phyloP scores from a whole-genome alignment of 2,113 vertebrate genomes.

The Mellivora capensis region DNA sequence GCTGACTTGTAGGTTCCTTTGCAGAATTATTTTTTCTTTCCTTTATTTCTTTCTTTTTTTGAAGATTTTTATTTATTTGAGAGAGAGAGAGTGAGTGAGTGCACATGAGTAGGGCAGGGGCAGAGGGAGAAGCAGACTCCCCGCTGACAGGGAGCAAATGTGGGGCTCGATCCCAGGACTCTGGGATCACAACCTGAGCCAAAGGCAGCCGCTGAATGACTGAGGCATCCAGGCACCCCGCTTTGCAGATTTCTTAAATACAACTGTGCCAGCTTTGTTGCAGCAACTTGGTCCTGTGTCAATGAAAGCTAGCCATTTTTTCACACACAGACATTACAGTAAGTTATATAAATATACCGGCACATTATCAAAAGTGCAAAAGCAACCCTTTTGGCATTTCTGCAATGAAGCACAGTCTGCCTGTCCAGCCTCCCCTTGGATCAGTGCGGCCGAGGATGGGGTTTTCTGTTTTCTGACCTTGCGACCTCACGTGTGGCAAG shows the following conservation, averaged over 20 bases:
- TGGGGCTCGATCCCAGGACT: not conserved
- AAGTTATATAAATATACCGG: not conserved
- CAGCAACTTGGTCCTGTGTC: not conserved
- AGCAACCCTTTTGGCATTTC: too few relatives aligned
- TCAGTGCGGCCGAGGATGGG: not conserved
- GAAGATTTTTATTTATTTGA: not conserved
- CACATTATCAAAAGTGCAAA: not conserved
- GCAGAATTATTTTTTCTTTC: not conserved
- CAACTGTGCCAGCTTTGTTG: not conserved
- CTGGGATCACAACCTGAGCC: not conserved
- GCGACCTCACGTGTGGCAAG: not conserved
- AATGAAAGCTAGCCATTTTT: not conserved
- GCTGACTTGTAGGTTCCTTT: not conserved
- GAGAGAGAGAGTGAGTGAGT: not conserved
- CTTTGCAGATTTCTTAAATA: not conserved
- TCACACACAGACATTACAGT: not conserved
- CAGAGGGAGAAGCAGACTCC: not conserved
- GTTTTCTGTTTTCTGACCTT: not conserved
- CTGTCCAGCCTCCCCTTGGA: not conserved
- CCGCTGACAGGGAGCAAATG: not conserved
- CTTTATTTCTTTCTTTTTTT: not conserved
- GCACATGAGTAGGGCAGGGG: not conserved
- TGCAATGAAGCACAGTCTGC: too few relatives aligned
- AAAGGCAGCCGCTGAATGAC: not conserved
- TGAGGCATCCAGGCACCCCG: not conserved